Base-by-base conservation (phyloP, 2,797 vertebrate species). In the Poecilia gillii region DNA sequence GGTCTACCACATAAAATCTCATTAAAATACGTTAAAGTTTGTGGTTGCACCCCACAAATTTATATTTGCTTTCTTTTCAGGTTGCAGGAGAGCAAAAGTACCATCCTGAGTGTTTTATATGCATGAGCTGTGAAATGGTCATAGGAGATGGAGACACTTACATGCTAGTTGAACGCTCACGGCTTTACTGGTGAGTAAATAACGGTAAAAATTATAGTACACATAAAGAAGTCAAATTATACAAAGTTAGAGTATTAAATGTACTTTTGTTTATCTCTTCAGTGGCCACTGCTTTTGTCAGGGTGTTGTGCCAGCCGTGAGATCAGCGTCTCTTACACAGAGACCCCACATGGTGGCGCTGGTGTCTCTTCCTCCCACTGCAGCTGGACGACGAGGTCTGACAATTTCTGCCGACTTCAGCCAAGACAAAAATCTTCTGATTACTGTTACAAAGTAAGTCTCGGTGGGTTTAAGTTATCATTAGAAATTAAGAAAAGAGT, bases 101-200 rank as follows among this genome's bases (percentile, higher is more conserved):
- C 86, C 99, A 99, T 90, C 97, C 99, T 0, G 99, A 99, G 86
- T 99, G 99, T 85, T 99, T 99, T 93, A 96, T 94, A 81, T 99
- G 99, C 90, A 92, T 95, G 76, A 96, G 91, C 25, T 99, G 99
- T 74, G 93, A 91, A 53, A 90, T 92, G 6, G 96, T 98, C 84
- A 99, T 99, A 0, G 99, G 99, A 0, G 97, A 98, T 0, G 98
- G 98, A 55, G 99, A 99, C 91, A 97, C 96, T 0, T 99, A 98
- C 41, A 97, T 96, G 0, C 95, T 99, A 68, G 96, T 99, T 75
- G 97, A 99, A 82, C 97, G 94, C 87, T 97, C 97, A 78, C 96
- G 97, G 89, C 97, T 99, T 46, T 99, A 98, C 95, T 95, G 94
- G 94, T 93, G 64, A 80, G 87, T 75, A 51, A 72, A 28, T 80